Base-by-base conservation (phyloP, 2,113 vertebrate genomes). In the Nicator chloris region DNA sequence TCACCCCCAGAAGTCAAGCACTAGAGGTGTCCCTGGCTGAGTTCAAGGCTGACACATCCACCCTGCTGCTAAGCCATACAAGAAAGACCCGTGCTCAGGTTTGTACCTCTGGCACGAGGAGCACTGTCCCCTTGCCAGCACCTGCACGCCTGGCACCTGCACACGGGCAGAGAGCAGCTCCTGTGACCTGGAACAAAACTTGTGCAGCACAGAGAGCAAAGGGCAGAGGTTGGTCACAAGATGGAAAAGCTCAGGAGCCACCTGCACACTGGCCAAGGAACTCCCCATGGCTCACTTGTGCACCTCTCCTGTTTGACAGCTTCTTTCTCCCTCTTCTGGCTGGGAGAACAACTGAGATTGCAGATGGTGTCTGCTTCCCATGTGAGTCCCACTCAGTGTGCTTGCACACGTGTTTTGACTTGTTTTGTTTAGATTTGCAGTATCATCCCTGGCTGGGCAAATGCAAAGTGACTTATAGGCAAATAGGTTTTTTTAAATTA, bases 311-410 rank as follows among this genome's bases (percentile, higher is more conserved):
- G 1, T 72, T n/a, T 82, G 53, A 87, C 28, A 82, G 51, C 35
- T 12, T 82, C 84, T 65, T 69, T 71, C 53, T 69, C 18, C 50
- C 66, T 69, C 78, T 75, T 68, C 61, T 85, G 57, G 40, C 78
- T 84, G 40, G 17, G 37, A 85, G 33, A 91, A 37, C 81, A 76
- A 82, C 61, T 73, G 84, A 57, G 70, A 64, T 56, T 96, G 86
- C 93, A 96, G 93, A 94, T 87, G 93, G 93, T 24, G 10, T 59
- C 75, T 82, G 42, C 73, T 95, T 95, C 91, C 85, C 82, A 60
- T 49, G 85, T 0, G 56, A 75, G 64, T 86, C 68, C 88, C 65
- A 78, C 70, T 92, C 93, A 70, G 79, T 2, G 11, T 56, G 68
- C 85, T 81, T 13, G 1, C 87, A 73, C 81, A 82, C 35, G 27